These are phyloP conservation scores for Actinernus sp. DNA, from an alignment of 92 coral and sea anemone genomes.

Conservation along the genomic window DNA sequence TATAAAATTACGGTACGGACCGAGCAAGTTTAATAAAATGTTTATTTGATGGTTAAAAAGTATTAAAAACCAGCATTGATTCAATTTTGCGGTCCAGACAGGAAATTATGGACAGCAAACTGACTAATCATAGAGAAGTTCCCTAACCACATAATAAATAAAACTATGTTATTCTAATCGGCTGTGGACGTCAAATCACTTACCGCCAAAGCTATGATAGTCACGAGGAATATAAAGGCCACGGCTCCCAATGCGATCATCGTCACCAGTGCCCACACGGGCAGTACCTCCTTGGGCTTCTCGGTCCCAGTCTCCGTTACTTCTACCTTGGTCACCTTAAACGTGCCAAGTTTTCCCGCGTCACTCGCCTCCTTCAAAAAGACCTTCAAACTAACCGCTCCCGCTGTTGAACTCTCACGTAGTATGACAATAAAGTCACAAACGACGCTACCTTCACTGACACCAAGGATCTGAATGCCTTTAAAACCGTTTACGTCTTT, in stretches of 20 bases:
- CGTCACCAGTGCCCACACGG: conserved; percentile 65
- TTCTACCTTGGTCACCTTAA: conserved; percentile 34
- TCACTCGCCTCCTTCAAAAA: conserved; percentile 33
- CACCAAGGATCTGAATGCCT: conserved; percentile 27
- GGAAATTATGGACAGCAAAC: too few relatives aligned
- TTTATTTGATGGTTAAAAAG: too few relatives aligned
- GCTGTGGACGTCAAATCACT: too few relatives aligned
- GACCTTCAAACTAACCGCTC: conserved; percentile 12
- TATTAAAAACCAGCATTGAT: too few relatives aligned
- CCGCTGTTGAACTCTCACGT: conserved; percentile 32
- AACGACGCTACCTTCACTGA: conserved; percentile 66
- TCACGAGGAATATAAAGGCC: conserved; percentile 27
- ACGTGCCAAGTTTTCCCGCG: conserved; percentile 8
- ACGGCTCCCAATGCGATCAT: conserved; percentile 56
- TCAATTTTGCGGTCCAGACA: too few relatives aligned
- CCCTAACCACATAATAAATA: too few relatives aligned
- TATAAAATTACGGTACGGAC: too few relatives aligned
- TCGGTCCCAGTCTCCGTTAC: conserved; percentile 1
- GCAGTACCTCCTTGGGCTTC: conserved; percentile 35
- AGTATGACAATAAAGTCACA: conserved; percentile 67
- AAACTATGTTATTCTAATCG: too few relatives aligned
- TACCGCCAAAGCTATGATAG: conserved; percentile 51
- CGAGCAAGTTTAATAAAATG: too few relatives aligned
- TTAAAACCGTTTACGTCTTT: conserved; percentile 34
- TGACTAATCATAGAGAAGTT: too few relatives aligned